Evolutionary conservation across 2,888 invertebrate species (phyloP).

Genomic region (Trissonchulus sp.): DNA sequence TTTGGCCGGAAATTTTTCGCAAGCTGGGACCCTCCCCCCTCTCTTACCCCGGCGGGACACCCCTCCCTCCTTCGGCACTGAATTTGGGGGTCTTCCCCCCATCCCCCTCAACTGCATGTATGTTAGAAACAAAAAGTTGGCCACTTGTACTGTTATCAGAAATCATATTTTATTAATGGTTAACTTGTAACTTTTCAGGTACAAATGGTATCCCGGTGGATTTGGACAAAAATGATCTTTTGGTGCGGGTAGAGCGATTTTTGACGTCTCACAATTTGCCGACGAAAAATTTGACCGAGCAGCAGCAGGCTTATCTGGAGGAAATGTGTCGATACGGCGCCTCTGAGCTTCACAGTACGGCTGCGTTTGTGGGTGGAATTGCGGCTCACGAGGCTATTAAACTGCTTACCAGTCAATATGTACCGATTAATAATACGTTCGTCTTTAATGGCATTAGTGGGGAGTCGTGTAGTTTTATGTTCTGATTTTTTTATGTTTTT

Average conservation of each 20-base stretch:
- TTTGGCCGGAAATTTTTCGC: too few relatives aligned
- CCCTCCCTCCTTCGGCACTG: too few relatives aligned
- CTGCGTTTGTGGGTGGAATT: slow-evolving; percentile 83
- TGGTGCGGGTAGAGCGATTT: slow-evolving; percentile 20
- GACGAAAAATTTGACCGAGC: neutral
- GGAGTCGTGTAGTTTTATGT: slow-evolving; percentile 24
- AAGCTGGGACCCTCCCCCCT: too few relatives aligned
- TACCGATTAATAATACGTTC: slow-evolving; percentile 88
- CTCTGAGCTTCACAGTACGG: slow-evolving; percentile 84
- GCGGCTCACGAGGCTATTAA: slow-evolving; percentile 94
- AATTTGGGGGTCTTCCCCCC: too few relatives aligned
- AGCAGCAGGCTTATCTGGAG: slow-evolving; percentile 33
- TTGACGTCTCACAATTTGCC: neutral
- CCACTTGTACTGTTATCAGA: too few relatives aligned
- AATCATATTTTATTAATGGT: too few relatives aligned
- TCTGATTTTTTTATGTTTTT: neutral
- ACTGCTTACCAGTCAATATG: slow-evolving; percentile 87
- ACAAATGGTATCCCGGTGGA: slow-evolving; percentile 43
- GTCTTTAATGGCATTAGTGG: slow-evolving; percentile 69
- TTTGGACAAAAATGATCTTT: slow-evolving; percentile 33
- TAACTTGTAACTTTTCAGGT: too few relatives aligned
- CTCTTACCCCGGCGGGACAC: too few relatives aligned
- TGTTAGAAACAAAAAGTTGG: too few relatives aligned
- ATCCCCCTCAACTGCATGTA: too few relatives aligned
- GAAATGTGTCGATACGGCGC: slow-evolving; percentile 72